Percentiles rank a stretch among this genome's conserved stretches.
These are phyloP conservation scores for Lysandra coridon DNA, from an alignment of 2,888 invertebrate genomes.

Conservation along the genomic window DNA sequence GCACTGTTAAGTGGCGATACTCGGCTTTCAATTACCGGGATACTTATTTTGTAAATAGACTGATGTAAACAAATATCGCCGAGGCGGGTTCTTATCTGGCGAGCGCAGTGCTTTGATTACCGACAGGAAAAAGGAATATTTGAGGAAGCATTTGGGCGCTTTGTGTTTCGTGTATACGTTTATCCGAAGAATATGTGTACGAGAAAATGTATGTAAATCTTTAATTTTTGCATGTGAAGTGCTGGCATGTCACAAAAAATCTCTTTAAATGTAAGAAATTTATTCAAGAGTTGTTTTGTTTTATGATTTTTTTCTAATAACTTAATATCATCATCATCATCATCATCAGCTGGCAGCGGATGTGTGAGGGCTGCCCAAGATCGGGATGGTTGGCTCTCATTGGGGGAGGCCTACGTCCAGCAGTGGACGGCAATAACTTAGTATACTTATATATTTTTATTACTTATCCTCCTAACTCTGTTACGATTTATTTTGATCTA, in stretches of 20 bases:
- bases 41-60: slow-evolving; percentile 72
- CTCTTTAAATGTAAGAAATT: not conserved
- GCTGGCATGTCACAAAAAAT: not conserved
- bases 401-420: too few relatives aligned
- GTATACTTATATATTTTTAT: not conserved
- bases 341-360: too few relatives aligned
- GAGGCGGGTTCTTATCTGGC: slow-evolving; percentile 75
- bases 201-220: slow-evolving; percentile 15
- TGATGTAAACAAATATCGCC: slow-evolving; percentile 62
- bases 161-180: slow-evolving; percentile 68
- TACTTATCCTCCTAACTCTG: not conserved
- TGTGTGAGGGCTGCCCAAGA: too few relatives aligned
- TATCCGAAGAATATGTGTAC: slow-evolving; percentile 49
- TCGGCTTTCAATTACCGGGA: slow-evolving; percentile 40
- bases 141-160: slow-evolving; percentile 68
- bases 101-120: slow-evolving; percentile 77
- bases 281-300: not conserved
- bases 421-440: too few relatives aligned
- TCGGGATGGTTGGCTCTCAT: too few relatives aligned
- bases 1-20: slow-evolving; percentile 29
- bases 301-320: not conserved
- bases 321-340: too few relatives aligned
- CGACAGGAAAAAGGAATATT: slow-evolving; percentile 71
- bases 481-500: not conserved
- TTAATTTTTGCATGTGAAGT: slow-evolving; percentile 4